Percentiles rank a stretch among this genome's conserved stretches.
Evolutionary conservation across 2,113 vertebrate species (phyloP).

Genomic region (Callionymus lyra): DNA sequence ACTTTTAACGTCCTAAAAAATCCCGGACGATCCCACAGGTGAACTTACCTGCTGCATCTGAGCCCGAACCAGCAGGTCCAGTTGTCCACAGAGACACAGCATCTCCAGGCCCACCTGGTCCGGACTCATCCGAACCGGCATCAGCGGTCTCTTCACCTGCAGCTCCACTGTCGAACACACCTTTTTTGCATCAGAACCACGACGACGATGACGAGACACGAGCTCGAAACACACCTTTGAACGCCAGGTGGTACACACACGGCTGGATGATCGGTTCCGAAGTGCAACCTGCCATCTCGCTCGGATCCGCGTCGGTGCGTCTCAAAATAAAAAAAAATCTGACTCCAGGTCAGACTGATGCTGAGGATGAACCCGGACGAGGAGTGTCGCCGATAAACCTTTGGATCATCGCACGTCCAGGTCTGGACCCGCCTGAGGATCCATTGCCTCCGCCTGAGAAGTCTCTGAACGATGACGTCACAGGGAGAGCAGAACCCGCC

Average conservation of each 20-base stretch:
- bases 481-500: slow-evolving; percentile 3
- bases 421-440: no score
- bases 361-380: no score
- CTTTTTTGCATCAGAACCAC: slow-evolving; percentile 5
- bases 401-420: no score
- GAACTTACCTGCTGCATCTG: slow-evolving; percentile 67
- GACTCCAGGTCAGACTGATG: not conserved
- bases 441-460: no score
- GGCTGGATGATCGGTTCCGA: slow-evolving; percentile 67
- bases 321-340: not conserved
- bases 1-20: no score
- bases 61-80: slow-evolving; percentile 71
- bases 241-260: slow-evolving; percentile 53
- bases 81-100: slow-evolving; percentile 69
- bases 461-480: no score
- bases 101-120: slow-evolving; percentile 74
- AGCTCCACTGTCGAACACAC: slow-evolving; percentile 55
- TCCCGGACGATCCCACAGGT: not conserved
- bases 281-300: slow-evolving; percentile 60
- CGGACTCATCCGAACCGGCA: slow-evolving; percentile 64
- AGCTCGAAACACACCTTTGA: slow-evolving; percentile 60
- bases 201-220: not conserved
- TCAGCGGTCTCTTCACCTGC: slow-evolving; percentile 67
- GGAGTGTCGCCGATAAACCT: no score
- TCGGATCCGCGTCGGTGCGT: not conserved